Conservation (phyloP, 2,113 vertebrate genomes). For the Dipodomys merriami region DNA sequence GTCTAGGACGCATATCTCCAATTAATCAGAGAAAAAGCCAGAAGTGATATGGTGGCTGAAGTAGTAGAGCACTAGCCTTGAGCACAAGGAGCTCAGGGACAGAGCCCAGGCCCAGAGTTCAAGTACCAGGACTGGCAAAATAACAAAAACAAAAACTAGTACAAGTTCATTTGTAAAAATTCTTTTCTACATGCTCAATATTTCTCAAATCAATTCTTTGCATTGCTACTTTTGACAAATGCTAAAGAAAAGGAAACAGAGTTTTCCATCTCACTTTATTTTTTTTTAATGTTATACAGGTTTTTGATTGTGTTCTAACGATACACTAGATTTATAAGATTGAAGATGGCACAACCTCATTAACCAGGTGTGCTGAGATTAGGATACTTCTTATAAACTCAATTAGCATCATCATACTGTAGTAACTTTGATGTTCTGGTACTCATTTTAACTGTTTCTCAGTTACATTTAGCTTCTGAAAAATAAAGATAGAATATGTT, state of each 20-base stretch:
- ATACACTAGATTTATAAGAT: background rate
- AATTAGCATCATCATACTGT: background rate
- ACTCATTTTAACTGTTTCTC: slow-evolving; percentile 29
- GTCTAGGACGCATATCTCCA: no score
- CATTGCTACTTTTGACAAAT: slow-evolving; percentile 10
- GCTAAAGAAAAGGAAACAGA: background rate
- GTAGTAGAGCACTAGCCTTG: no score
- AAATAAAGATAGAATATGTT: slow-evolving; percentile 41
- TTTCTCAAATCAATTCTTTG: slow-evolving; percentile 32
- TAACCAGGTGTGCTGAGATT: background rate
- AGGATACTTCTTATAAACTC: background rate
- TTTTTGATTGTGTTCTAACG: slow-evolving; percentile 9
- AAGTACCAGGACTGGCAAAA: no score
- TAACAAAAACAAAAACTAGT: background rate
- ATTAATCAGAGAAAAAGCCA: no score
- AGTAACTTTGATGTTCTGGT: background rate
- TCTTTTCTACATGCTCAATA: slow-evolving; percentile 44
- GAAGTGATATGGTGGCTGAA: no score
- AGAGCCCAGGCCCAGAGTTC: no score
- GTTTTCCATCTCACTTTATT: background rate
- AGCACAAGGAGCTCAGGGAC: no score
- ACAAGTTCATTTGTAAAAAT: slow-evolving; percentile 4
- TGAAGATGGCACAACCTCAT: background rate
- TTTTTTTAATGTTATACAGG: background rate
- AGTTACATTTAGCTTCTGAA: slow-evolving; percentile 54